These are phyloP conservation scores for Brachionus rubens DNA, from an alignment of 1,140 invertebrate genomes.

Conservation along the genomic window DNA sequence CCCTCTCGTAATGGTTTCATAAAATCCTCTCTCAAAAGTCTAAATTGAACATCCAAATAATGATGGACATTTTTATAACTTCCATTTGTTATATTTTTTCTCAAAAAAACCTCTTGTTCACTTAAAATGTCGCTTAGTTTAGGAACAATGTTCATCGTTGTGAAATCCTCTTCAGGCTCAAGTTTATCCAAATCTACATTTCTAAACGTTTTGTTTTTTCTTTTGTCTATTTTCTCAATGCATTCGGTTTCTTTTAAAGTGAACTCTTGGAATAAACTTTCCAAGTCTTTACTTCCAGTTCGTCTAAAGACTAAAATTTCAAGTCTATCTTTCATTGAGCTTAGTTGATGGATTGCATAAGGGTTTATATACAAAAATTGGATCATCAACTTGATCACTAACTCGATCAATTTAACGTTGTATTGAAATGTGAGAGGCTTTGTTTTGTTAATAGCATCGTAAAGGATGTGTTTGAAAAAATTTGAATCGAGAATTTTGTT, in stretches of 20 bases:
- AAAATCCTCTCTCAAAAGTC: conserved; percentile 71
- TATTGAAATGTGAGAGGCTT: not conserved
- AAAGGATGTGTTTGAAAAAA: not conserved
- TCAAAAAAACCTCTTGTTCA: conserved; percentile 56
- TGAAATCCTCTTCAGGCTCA: conserved; percentile 53
- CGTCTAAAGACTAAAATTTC: not conserved
- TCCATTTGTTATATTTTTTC: conserved; percentile 66
- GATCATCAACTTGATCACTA: not conserved
- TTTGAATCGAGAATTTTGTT: not conserved
- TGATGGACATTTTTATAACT: conserved; percentile 67
- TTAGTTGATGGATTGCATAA: not conserved
- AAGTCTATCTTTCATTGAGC: conserved; percentile 6
- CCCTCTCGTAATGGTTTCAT: conserved; percentile 58
- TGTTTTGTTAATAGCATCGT: not conserved
- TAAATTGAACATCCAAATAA: conserved; percentile 73
- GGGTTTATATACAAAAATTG: not conserved
- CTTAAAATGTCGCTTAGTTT: conserved; percentile 51
- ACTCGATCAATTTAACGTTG: not conserved
- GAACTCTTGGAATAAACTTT: not conserved
- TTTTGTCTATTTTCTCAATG: not conserved
- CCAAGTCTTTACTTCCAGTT: not conserved
- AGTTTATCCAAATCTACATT: not conserved
- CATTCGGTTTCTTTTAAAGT: not conserved
- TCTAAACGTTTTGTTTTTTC: conserved; percentile 7
- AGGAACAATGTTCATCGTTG: conserved; percentile 54